phyloP scores from a whole-genome alignment of 2,113 vertebrate species.

The Xiphorhynchus elegans region DNA sequence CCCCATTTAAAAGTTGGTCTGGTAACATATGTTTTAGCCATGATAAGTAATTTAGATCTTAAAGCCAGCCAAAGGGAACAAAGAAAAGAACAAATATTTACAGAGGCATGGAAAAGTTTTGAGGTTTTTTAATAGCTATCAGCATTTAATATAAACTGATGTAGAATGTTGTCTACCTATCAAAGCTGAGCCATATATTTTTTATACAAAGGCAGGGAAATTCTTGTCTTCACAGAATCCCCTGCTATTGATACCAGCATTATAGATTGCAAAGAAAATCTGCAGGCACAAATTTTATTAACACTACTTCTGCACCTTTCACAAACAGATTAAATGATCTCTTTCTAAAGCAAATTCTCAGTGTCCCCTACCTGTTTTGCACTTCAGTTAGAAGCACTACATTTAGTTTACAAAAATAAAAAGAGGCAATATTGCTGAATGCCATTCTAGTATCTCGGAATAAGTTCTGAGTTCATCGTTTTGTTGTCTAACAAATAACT shows the following conservation, averaged over 20 bases:
- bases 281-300: background rate
- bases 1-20: background rate
- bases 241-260: background rate
- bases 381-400: background rate
- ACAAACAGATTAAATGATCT: background rate
- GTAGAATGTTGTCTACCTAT: background rate
- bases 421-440: background rate
- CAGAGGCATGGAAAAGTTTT: background rate
- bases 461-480: background rate
- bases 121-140: background rate
- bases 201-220: background rate
- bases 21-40: background rate
- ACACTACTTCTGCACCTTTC: background rate
- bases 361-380: background rate
- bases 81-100: background rate
- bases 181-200: background rate
- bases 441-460: background rate
- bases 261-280: background rate
- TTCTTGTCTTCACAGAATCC: background rate
- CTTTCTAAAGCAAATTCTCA: background rate
- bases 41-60: background rate
- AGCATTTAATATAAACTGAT: background rate
- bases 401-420: background rate
- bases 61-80: background rate
- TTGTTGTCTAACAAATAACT: background rate